Evolutionary conservation across 2,888 invertebrate genomes (phyloP), one percentile per base, ranked within the genome.

Genomic region (Anarsia innoxiella): DNA sequence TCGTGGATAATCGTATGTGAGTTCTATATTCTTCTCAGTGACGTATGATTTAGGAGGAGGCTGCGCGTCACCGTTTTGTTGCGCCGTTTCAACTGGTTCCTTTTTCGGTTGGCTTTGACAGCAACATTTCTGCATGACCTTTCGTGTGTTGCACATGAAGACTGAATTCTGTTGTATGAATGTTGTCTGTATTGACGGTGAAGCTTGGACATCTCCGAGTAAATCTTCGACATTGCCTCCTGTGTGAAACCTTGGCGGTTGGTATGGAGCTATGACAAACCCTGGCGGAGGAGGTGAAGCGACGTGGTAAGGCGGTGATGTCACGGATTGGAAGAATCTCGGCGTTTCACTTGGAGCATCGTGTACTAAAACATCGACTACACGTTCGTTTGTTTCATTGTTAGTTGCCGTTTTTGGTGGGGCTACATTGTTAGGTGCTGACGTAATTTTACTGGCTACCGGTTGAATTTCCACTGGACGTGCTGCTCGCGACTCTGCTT

Each of bases 201-300:
- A 48, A 1, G 88, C 86, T 58, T 90, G 89, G 3, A 91, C 90
- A 43, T 91, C 91, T 40, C 90, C 88, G 0, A 91, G 69, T 28
- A 91, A 69, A 43, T 91, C 89, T 49, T 91, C 91, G 26, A 91
- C 74, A 56, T 91, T 91, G 0, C 90, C 90, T 8, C 88, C 89
- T 13, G 86, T 88, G 52, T 78, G 78, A 61, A 86, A 86, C 26
- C 77, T 64, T 35, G 74, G 77, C 1, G 72, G 53, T 52, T 74
- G 76, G 52, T 72, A 78, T 1, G 82, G 76, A 13, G 74, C 73
- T 13, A 79, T 58, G 25, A 82, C 72, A 51, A 84, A 83, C 12
- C 83, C 83, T 3, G 83, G 79, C 1, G 80, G 78, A 8, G 79
- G 79, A 11, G 73, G 67, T 26, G 56, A 45, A 23, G 69, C 48